A percentile compares a stretch with the other conserved stretches of the same genome.
phyloP scores from a whole-genome alignment of 2,888 invertebrate genomes.

The Colletes collaris region DNA sequence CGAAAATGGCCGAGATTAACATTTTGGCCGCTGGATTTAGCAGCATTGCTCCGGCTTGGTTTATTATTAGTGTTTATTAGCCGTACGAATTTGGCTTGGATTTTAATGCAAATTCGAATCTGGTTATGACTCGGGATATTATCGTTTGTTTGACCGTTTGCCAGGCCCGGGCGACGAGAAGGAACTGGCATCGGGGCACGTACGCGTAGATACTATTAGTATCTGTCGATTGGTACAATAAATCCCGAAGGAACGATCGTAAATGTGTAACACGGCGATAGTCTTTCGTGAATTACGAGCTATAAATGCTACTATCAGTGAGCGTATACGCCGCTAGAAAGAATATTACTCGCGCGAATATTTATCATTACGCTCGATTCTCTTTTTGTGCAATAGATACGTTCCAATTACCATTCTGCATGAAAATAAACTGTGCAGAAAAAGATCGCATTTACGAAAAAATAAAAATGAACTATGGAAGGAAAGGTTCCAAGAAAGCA shows the following conservation, averaged over 20 bases:
- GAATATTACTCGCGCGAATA: not conserved
- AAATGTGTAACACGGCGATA: slow-evolving; percentile 31
- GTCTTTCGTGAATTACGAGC: slow-evolving; percentile 20
- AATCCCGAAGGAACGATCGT: slow-evolving; percentile 33
- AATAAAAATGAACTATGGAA: too few species aligned
- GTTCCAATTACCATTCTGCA: too few species aligned
- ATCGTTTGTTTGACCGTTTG: slow-evolving; percentile 24
- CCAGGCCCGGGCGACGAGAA: slow-evolving; percentile 7
- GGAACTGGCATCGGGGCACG: not conserved
- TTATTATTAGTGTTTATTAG: slow-evolving; percentile 37
- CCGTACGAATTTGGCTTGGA: slow-evolving; percentile 16
- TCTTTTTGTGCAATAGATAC: too few species aligned
- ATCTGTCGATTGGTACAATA: slow-evolving; percentile 27
- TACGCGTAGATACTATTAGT: not conserved
- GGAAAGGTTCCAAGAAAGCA: too few species aligned
- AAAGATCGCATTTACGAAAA: too few species aligned
- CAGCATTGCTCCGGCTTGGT: slow-evolving; percentile 9
- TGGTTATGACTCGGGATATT: slow-evolving; percentile 27
- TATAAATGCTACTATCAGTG: slow-evolving; percentile 28
- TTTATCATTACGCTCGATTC: slow-evolving; percentile 3
- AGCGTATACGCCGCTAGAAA: not conserved
- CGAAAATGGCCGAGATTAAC: slow-evolving; percentile 6
- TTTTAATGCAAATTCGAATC: slow-evolving; percentile 41
- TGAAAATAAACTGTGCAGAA: too few species aligned
- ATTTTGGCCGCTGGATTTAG: slow-evolving; percentile 3